Conservation (phyloP, 1,140 invertebrate genomes). For the Himalopsyche phryganea region DNA sequence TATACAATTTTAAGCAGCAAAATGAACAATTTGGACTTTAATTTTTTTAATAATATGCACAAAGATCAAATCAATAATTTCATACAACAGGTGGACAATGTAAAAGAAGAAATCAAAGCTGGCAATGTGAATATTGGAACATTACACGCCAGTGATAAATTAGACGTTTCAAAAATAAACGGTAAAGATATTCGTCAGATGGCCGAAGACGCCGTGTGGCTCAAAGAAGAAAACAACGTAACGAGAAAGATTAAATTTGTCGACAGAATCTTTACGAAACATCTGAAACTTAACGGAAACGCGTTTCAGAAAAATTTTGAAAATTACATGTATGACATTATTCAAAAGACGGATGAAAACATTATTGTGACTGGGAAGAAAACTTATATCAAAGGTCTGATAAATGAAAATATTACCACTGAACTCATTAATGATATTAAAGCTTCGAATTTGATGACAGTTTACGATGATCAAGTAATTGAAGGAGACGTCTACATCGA, state of each 20-base stretch:
- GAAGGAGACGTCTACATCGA: slow-evolving; percentile 16
- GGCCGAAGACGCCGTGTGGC: slow-evolving; percentile 26
- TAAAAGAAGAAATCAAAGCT: slow-evolving; percentile 13
- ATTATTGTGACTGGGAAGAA: slow-evolving; percentile 24
- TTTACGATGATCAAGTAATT: slow-evolving; percentile 14
- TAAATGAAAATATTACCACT: slow-evolving; percentile 10
- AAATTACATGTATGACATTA: slow-evolving; percentile 22
- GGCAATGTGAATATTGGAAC: slow-evolving; percentile 23
- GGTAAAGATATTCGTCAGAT: slow-evolving; percentile 17
- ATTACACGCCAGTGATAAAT: slow-evolving; percentile 18
- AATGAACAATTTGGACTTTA: slow-evolving; percentile 16
- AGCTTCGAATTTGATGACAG: slow-evolving; percentile 18
- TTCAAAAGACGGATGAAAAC: slow-evolving; percentile 9
- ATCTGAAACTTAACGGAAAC: slow-evolving; percentile 17
- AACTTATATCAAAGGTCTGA: slow-evolving; percentile 21
- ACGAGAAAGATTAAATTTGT: slow-evolving; percentile 13
- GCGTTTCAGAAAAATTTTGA: slow-evolving; percentile 21
- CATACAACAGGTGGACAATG: slow-evolving; percentile 14
- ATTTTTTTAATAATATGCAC: slow-evolving; percentile 14
- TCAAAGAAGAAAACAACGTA: slow-evolving; percentile 27
- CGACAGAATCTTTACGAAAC: slow-evolving; percentile 12
- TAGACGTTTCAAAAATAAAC: slow-evolving; percentile 21
- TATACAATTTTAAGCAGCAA: slow-evolving; percentile 15
- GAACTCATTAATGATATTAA: slow-evolving; percentile 18
- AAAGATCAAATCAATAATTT: slow-evolving; percentile 18